Base-by-base conservation (phyloP, 1,140 invertebrate genomes). In the Sipha flava region DNA sequence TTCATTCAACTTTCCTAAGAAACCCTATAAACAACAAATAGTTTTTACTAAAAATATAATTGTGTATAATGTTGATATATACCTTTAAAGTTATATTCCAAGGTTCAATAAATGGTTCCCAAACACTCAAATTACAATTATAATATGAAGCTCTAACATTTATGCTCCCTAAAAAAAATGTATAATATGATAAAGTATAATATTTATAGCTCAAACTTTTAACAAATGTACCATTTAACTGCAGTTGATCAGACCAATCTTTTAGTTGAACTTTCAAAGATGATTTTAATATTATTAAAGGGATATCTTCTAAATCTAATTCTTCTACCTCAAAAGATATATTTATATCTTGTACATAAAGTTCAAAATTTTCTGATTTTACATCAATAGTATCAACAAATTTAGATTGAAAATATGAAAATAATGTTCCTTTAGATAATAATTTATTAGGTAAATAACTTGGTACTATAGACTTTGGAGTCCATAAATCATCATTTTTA, bases 81-180 rank as follows among this genome's bases (percentile, higher is more conserved):
- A 80, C 90, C 90, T 83, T 92, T 91, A 64, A 40, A 23, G 89
- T 87, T 21, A 90, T 87, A 40, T 90, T 88, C 10, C 90, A 88
- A 1, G 93, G 91, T 82, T 95, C 93, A 16, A 95, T 86, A 0
- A 95, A 83, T 0, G 93, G 93, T 83, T 95, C 93, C 93, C 93
- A 95, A 23, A 88, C 87, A 81, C 90, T 89, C 16, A 90, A 84
- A 77, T 89, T 88, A 80, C 92, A 89, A 84, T 94, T 94, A 82
- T 91, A 94, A 84, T 90, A 93, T 80, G 90, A 90, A 3, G 91
- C 89, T 84, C 93, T 90, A 3, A 93, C 80, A 47, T 90, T 89
- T 4, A 92, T 47, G 40, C 89, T 88, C 16, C 88, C 83, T 83
- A 43, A 54, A 82, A 79, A 18, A 80, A 75, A 75, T 14, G 34